Conservation (phyloP, 2,113 vertebrate genomes). For the Platysternon megacephalum region DNA sequence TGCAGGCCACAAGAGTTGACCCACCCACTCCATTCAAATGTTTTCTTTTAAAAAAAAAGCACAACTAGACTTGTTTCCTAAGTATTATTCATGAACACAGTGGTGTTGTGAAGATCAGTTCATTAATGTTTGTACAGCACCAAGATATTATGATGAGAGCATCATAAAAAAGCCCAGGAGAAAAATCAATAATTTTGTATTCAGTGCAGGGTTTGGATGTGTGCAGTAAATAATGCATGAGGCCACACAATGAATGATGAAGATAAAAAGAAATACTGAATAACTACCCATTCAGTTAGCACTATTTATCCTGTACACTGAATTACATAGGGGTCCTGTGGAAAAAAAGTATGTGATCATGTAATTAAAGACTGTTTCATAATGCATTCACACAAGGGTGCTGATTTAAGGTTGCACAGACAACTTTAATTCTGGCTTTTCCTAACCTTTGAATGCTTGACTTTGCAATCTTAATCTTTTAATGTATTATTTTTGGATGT, state of each 20-base stretch:
- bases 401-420: slow-evolving; percentile 59
- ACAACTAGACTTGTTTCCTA: neutral
- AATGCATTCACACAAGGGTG: slow-evolving; percentile 56
- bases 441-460: slow-evolving; percentile 59
- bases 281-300: neutral
- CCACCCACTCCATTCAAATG: too few species aligned
- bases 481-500: slow-evolving; percentile 35
- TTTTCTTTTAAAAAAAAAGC: neutral
- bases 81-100: rapidly evolving
- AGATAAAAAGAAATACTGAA: neutral
- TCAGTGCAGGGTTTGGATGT: rapidly evolving
- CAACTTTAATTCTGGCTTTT: slow-evolving; percentile 38
- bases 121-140: neutral
- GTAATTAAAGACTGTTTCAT: slow-evolving; percentile 64
- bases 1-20: too few species aligned
- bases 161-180: neutral
- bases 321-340: slow-evolving; percentile 48
- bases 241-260: neutral
- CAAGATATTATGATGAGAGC: neutral
- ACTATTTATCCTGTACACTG: slow-evolving; percentile 29
- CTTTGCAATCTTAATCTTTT: slow-evolving; percentile 41
- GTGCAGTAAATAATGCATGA: neutral
- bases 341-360: slow-evolving; percentile 38
- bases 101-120: neutral
- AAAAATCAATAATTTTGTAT: rapidly evolving